Base-by-base conservation (phyloP, 2,113 vertebrate species). In the Orientallactaga bullata region DNA sequence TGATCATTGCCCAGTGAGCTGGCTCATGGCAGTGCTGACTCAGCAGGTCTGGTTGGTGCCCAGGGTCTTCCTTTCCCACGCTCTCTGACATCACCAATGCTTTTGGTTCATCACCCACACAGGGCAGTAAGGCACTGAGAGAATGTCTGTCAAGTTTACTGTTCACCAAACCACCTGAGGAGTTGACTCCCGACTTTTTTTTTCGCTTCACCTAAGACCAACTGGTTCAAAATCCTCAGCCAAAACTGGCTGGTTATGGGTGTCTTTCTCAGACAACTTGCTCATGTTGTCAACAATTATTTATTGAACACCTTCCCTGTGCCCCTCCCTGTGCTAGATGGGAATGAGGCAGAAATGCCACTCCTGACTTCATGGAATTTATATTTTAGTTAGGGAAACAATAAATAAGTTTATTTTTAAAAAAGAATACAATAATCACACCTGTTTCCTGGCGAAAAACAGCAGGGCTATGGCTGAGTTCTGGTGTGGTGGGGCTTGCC, bases 271-370 rank as follows among this genome's bases (percentile, higher is more conserved):
- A 83, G 88, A 17, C 39, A 73, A 65, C 5, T 61, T 65, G 35
- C 37, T 26, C 72, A 72, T 51, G 84, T 78, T 35, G 73, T 85
- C 24, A 18, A 30, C 61, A 77, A 77, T 23, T 58, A 89, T n/a
- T 78, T 90, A 81, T 42, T 79, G 39, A 92, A 26, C 42, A 72
- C 32, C 32, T 65, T n/a, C 30, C 74, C 83, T 90, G 39, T 87
- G n/a, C 30, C 35, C 71, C n/a, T 15, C 47, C 78, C 47, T 66
- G 35, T 65, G 55, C n/a, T 63, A 89, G 51, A 66, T 71, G 47
- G 81, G 32, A 83, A 80, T 18, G 78, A 66, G 55, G 42, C 13
- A 74, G 58, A 32, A 35, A 20, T 9, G 26, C 11, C 74, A 8
- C 63, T 60, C 58, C 55, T 37, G 30, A 85, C 81, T 24, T 79